phyloP scores from a whole-genome alignment of 2,888 invertebrate genomes.

The Dascillus cervinus region DNA sequence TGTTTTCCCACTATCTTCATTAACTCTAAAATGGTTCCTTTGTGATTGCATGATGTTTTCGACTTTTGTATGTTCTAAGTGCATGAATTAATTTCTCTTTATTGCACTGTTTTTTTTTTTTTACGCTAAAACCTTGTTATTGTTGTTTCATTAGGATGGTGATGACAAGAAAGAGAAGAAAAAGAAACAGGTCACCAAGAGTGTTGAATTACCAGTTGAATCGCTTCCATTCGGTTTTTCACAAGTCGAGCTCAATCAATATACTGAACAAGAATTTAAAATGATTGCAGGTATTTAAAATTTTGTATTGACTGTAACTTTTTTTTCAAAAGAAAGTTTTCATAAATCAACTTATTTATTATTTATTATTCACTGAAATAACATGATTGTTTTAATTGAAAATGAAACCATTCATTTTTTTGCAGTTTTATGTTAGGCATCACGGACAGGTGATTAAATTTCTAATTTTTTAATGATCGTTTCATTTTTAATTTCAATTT shows the following conservation, averaged over 20 bases:
- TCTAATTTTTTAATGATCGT: too few relatives aligned
- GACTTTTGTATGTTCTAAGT: too few relatives aligned
- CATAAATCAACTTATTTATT: slow-evolving; percentile 1
- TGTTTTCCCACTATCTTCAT: too few relatives aligned
- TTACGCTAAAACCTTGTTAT: neutral
- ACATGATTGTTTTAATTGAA: too few relatives aligned
- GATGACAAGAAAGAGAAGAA: slow-evolving; percentile 57
- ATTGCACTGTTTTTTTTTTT: neutral
- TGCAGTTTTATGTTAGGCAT: too few relatives aligned
- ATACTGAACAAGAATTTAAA: slow-evolving; percentile 57
- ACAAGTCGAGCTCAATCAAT: slow-evolving; percentile 62
- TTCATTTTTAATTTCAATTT: too few relatives aligned
- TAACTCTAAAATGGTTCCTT: neutral
- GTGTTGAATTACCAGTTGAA: slow-evolving; percentile 78
- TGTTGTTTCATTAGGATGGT: slow-evolving; percentile 33
- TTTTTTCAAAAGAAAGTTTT: slow-evolving; percentile 9
- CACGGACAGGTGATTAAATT: too few relatives aligned
- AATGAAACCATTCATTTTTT: too few relatives aligned
- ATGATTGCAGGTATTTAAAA: slow-evolving; percentile 35
- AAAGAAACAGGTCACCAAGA: slow-evolving; percentile 73
- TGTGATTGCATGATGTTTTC: neutral
- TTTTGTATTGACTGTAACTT: slow-evolving; percentile 2
- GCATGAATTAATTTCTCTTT: too few relatives aligned
- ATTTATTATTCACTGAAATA: slow-evolving; percentile 2
- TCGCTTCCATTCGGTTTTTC: slow-evolving; percentile 64